Base-by-base conservation (phyloP, 1,140 invertebrate genomes). In the Sipha flava region DNA sequence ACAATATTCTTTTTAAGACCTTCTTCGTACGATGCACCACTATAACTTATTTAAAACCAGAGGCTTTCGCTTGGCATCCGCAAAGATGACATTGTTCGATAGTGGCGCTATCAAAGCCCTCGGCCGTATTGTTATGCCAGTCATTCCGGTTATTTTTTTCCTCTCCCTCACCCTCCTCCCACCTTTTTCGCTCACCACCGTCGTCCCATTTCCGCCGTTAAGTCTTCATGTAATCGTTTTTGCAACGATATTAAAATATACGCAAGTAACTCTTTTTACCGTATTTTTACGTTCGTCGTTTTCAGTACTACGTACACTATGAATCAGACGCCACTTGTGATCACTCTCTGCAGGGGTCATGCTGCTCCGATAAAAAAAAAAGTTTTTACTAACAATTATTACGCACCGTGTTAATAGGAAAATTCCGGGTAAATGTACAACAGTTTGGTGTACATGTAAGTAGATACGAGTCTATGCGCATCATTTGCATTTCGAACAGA, bases 31-130 rank as follows among this genome's bases (percentile, higher is more conserved):
- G 6, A 43, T 59, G 12, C 70, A 16, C n/a, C 70, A 75, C 47
- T 52, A 77, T 59, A 26, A 59, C 21, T 43, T 77, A 77, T 77
- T 77, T 77, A 77, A 77, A 77, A 37, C 21, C 21, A 57, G 29
- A 37, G 49, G 31, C 52, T 57, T 75, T 75, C 29, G n/a, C 57
- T 73, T 73, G 70, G 29, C 26, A 57, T 23, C 47, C n/a, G 29
- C 37, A 21, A n/a, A 77, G 73, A 77, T 77, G 73, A 77, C 73
- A 59, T 59, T 29, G 14, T 59, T 43, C 52, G 73, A 77, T 77
- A 59, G 34, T 43, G 34, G 12, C 21, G 14, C 23, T 5, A 10
- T 29, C n/a, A 59, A 57, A 59, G 52, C 73, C n/a, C 21, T 59
- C 21, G 6, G 3, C 49, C 73, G 21, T n/a, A 45, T 57, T 29